Base-by-base conservation (phyloP, 1,140 invertebrate species). In the Drosophila nikananu region DNA sequence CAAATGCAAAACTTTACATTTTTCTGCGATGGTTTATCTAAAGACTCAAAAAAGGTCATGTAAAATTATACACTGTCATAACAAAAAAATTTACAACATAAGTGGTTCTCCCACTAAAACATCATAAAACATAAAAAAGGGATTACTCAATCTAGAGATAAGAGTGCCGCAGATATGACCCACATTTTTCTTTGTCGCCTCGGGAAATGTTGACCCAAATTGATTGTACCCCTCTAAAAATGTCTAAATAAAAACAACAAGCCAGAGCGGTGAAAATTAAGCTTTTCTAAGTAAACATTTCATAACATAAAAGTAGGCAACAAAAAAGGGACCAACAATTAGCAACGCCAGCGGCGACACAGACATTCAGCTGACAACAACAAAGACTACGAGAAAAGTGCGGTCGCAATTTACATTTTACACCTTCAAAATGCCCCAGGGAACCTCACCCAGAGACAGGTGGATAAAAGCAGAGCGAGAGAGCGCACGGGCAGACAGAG, bases 401-500 rank as follows among this genome's bases (percentile, higher is more conserved):
- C 68, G 80, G 83, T 61, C 59, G 80, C 77, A 78, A 72, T 89
- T 81, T 89, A 83, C 81, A 87, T 87, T 89, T 87, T 89, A 89
- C 84, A 87, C 84, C 84, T 89, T 80, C 75, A 54, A 52, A 89
- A 81, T 78, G 61, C 59, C 70, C 63, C 66, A 46, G 58, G 54
- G 59, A 49, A n/a, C 44, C 52, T 42, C 25, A 21, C 54, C 39
- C 30, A 44, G 32, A 62, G 44, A 46, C 32, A 68, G 51, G 39
- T 21, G 21, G 41, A 59, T 19, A 59, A n/a, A 23, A 32, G 21
- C 19, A 44, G 12, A 42, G 35, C 41, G 19, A 23, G 9, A 49
- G 25, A 9, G 37, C 12, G n/a, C n/a, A 39, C 7, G 25, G 25
- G 15, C 9, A n/a, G 42, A 19, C 41, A 44, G n/a, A 35, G 13